Base-by-base conservation (phyloP, 2,797 vertebrate genomes). In the Coracias cyanogaster region DNA sequence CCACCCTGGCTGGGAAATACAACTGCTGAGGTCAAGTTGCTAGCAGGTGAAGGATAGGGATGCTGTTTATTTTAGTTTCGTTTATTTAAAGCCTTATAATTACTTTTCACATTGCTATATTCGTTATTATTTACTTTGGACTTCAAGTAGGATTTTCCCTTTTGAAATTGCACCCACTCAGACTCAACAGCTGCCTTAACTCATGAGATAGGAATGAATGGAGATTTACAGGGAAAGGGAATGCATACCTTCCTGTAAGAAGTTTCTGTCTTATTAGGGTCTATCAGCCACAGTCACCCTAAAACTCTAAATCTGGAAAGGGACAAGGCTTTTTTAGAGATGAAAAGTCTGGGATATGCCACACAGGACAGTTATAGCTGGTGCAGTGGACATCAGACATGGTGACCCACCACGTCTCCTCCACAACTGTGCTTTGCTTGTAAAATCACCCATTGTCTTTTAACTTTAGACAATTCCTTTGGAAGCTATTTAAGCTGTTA, bases 131-230 rank as follows among this genome's bases (percentile, higher is more conserved):
- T 97, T 93, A 81, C 89, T 91, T 67, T 96, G 82, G 94, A 89
- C 73, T 87, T 85, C 6, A 18, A 60, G n/a, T 31, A 94, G 92
- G 73, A 95, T 82, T 94, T 95, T 94, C 91, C 49, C 86, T 89
- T 90, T 86, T 64, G 46, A 92, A 88, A 89, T 66, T 89, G 76
- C 82, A 60, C 82, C 89, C 82, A 78, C 82, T 94, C 48, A 6
- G 49, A 57, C 86, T 54, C 5, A 0, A 60, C 93, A 86, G 88
- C 94, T 82, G 69, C 52, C 58, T 91, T 31, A 85, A 78, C 72
- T 96, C 92, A 93, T 62, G 85, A 76, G 49, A 60, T 26, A 92
- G 84, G 95, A 95, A 97, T 91, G 86, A 91, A 39, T 61, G 51
- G 52, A 83, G 86, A 69, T 91, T 95, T 97, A 60, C 83, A 93